Evolutionary conservation across 2,888 invertebrate genomes (phyloP), one percentile per base, ranked within the genome.

Genomic region (Protodeltote pygarga): DNA sequence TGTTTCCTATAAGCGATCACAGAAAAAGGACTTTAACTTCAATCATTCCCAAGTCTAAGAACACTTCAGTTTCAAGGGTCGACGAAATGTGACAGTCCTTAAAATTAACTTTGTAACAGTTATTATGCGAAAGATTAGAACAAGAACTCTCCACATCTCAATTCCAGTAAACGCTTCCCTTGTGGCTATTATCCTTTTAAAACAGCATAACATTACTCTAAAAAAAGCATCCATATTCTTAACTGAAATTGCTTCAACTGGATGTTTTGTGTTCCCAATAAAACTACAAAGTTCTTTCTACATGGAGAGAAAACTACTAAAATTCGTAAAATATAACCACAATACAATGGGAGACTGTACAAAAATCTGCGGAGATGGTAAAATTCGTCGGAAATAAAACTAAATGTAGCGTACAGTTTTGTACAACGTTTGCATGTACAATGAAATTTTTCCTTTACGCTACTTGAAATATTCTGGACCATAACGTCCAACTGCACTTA

Each of bases 361-460:
- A 46, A 38, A 61, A 54, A 38, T 41, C 28, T 38, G 19, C 10
- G 19, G 46, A 54, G 40, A 41, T 35, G 21, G 31, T 54, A 42
- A 61, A 41, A 40, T 29, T 52, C 10, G 35, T 39, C 9, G 32
- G 13, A 24, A 42, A 51, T 58, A 64, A 64, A 64, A 61, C 17
- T 47, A 64, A 64, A 61, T 13, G 59, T 51, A 51, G 39, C 65
- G 39, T 51, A 25, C 20, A 60, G 17, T 51, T 49, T 49, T 32
- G 25, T 35, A 46, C 45, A 2, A 23, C 29, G 24, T 31, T 20
- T 8, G 34, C 21, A 33, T 6, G 15, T 34, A 48, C 29, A 31
- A 39, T 37, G 24, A 40, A 49, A 37, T 23, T 35, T 21, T 29
- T 38, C 28, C 27, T 42, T 35, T 41, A 45, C 4, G 25, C 29